A percentile compares a stretch with the other conserved stretches of the same genome.
Evolutionary conservation across 2,113 vertebrate genomes (phyloP).

Genomic region (Actenoides lindsayi): DNA sequence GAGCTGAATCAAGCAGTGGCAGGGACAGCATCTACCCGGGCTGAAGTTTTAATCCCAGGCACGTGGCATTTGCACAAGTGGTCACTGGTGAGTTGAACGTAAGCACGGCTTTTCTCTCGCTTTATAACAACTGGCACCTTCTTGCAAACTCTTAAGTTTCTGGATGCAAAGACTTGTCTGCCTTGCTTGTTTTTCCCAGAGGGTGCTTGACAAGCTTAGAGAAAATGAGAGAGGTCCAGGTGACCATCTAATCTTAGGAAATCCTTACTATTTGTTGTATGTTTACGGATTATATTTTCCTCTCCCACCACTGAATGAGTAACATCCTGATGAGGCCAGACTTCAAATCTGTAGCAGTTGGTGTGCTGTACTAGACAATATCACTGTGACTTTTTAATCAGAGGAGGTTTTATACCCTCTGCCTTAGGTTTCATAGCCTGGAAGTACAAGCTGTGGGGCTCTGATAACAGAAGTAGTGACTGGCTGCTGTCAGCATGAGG

Average conservation of each 20-base stretch:
- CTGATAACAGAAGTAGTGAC: conserved; percentile 12
- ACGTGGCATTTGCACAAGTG: background rate
- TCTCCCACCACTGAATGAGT: background rate
- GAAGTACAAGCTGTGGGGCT: background rate
- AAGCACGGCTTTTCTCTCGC: background rate
- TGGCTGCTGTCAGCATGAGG: conserved; percentile 26
- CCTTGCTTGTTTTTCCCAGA: background rate
- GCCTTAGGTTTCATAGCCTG: background rate
- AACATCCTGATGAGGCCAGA: background rate
- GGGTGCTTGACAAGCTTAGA: background rate
- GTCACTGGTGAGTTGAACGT: background rate
- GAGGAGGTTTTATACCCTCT: background rate
- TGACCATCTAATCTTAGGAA: background rate
- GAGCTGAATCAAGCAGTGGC: background rate
- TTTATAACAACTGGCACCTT: background rate
- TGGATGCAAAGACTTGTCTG: background rate
- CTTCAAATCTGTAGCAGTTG: background rate
- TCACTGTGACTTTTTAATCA: background rate
- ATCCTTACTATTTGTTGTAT: background rate
- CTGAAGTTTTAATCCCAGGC: background rate
- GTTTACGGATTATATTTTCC: background rate
- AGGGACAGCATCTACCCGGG: background rate
- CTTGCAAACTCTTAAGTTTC: background rate
- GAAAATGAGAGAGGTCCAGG: background rate
- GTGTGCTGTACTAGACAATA: background rate